Evolutionary conservation across 1,140 invertebrate genomes (phyloP), one percentile per base, ranked within the genome.

Genomic region (Caerostris extrusa): DNA sequence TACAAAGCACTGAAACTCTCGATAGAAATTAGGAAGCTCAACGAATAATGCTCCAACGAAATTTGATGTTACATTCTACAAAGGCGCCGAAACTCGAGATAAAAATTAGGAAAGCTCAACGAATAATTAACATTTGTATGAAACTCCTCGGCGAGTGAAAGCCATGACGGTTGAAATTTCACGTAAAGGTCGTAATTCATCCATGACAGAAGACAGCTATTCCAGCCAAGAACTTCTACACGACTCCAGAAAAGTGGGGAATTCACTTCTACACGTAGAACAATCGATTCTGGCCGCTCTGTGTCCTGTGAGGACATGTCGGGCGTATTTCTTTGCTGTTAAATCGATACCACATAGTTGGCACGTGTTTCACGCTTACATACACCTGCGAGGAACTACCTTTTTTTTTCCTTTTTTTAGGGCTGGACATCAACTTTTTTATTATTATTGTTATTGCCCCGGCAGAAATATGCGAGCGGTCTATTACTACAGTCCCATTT

Each of bases 211-310:
- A 77, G 71, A 77, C 71, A 77, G 71, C n/a, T 17, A 50, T 12
- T 77, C 71, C 71, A 77, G 71, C 71, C 71, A 77, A 77, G 71
- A 77, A 77, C 71, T 77, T 77, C 69, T 77, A 77, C 50, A 77
- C 71, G 34, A 50, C 61, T 67, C 61, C 6, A 53, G 71, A 12
- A 34, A 12, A 77, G 71, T 77, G 71, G 12, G 71, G 71, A 77
- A 77, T 77, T 77, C 50, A 7, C 71, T 77, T 77, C 71, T 50
- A 77, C 71, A 53, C 71, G 14, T 77, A 53, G 34, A 77, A 77
- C 71, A 77, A 77, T 77, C 71, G 71, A 77, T 77, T 53, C 34
- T 12, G 34, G 71, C 34, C 61, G 61, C 17, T 64, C 61, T 34
- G 34, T 34, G 34, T 34, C 61, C 17, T 14, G 61, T 14, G 17